phyloP scores from a whole-genome alignment of 2,797 vertebrate species.

The Acanthiza pusilla region DNA sequence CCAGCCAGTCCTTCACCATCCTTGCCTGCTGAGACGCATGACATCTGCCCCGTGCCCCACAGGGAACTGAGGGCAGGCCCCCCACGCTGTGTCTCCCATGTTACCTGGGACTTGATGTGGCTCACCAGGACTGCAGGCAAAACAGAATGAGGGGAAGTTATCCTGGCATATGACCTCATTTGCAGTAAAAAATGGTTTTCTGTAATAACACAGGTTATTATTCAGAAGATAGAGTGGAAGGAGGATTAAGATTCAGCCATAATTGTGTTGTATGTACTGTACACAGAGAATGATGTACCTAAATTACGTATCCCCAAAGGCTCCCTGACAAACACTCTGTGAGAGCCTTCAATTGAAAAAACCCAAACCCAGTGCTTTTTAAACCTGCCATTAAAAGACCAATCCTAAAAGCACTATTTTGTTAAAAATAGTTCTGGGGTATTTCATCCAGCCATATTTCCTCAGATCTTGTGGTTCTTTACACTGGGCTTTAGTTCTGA shows the following conservation, averaged over 20 bases:
- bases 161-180: background rate
- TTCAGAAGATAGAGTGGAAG: background rate
- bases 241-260: background rate
- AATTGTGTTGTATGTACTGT: background rate
- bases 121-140: background rate
- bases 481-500: constrained; percentile 42
- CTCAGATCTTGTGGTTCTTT: background rate
- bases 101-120: background rate
- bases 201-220: background rate
- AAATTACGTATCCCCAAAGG: background rate
- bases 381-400: background rate
- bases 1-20: background rate
- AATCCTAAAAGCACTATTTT: background rate
- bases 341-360: background rate
- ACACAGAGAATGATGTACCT: background rate
- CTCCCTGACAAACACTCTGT: background rate
- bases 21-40: background rate
- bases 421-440: background rate
- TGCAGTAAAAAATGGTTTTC: background rate
- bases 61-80: rapidly evolving
- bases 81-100: rapidly evolving
- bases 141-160: background rate
- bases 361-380: background rate
- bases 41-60: rapidly evolving
- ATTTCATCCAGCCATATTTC: background rate